These are phyloP conservation scores for Oligia strigilis DNA, from an alignment of 2,888 invertebrate genomes.

Conservation along the genomic window DNA sequence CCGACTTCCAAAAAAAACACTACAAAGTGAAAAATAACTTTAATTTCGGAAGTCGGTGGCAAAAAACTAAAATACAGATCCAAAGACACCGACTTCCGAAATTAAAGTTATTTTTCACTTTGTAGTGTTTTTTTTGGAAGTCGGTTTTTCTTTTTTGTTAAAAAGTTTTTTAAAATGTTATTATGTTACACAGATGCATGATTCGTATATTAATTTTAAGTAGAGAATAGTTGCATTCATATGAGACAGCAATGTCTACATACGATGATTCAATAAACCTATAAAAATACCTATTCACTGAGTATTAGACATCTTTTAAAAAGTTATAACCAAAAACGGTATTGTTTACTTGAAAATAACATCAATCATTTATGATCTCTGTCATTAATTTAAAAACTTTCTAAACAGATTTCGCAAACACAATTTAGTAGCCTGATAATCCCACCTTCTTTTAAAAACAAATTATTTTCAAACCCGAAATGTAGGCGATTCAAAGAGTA, in stretches of 20 bases:
- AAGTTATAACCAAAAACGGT: neutral
- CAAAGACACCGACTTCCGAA: no score
- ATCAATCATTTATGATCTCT: neutral
- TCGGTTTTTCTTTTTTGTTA: no score
- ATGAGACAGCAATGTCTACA: neutral
- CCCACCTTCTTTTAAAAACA: neutral
- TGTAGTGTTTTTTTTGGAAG: no score
- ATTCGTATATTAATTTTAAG: neutral
- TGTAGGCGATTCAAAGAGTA: neutral
- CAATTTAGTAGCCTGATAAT: neutral
- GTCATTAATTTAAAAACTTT: conserved; percentile 14
- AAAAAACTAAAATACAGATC: no score
- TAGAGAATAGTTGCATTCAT: neutral
- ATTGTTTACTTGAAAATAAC: neutral
- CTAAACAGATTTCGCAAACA: conserved; percentile 4
- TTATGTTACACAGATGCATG: neutral
- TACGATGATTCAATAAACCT: neutral
- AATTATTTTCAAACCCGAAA: neutral
- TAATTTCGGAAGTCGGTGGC: no score
- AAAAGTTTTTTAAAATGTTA: neutral
- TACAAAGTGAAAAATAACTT: no score
- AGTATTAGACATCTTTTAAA: neutral
- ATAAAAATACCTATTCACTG: neutral
- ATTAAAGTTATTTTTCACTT: no score
- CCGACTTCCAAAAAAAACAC: no score